A percentile compares a stretch with the other conserved stretches of the same genome.
Evolutionary conservation across 2,113 vertebrate species (phyloP).

Genomic region (Podarcis cretensis): DNA sequence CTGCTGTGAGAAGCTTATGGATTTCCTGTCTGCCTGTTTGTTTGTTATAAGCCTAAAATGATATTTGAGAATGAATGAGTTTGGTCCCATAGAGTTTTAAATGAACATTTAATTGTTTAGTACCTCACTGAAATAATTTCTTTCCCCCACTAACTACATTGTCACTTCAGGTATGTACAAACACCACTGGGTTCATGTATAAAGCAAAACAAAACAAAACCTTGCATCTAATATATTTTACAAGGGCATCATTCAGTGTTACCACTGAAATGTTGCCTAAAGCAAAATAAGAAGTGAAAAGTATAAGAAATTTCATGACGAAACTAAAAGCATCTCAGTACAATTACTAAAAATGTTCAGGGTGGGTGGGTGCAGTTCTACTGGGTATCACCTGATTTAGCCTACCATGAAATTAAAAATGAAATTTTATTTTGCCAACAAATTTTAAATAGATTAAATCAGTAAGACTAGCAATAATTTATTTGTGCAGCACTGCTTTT

Average conservation of each 20-base stretch:
- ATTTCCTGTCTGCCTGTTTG: constrained; percentile 4
- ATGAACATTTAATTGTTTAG: not conserved
- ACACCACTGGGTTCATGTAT: not conserved
- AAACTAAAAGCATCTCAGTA: not conserved
- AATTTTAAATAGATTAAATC: not conserved
- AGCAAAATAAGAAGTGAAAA: not conserved
- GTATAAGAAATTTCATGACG: not conserved
- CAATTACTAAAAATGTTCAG: not conserved
- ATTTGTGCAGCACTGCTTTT: not conserved
- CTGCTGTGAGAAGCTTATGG: not conserved
- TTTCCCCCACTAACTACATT: not conserved
- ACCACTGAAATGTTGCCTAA: not conserved
- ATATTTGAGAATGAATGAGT: not conserved
- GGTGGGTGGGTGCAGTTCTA: too few relatives aligned
- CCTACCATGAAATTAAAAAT: not conserved
- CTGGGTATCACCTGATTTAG: not conserved
- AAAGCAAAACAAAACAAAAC: not conserved
- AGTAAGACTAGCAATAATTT: not conserved
- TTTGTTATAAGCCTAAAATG: not conserved
- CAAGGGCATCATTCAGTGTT: not conserved
- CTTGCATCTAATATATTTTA: not conserved
- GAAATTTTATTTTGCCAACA: not conserved
- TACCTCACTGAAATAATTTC: not conserved
- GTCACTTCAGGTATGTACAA: not conserved
- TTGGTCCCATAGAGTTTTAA: constrained; percentile 2